These are phyloP conservation scores for Rhyacophila brunnea DNA, from an alignment of 1,140 invertebrate genomes.

Conservation along the genomic window DNA sequence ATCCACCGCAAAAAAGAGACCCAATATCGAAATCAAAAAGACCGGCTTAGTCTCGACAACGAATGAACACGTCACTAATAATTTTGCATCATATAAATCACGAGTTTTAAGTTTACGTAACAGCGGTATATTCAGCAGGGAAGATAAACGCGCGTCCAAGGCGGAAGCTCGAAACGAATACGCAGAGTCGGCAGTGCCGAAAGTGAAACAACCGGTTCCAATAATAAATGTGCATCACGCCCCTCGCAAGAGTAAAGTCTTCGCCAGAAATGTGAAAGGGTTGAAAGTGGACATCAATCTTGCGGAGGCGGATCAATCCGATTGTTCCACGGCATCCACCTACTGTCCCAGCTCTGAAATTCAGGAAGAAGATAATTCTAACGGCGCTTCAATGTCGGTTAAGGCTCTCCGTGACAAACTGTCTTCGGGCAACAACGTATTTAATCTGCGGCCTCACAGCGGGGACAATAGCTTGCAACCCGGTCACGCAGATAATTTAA, in stretches of 20 bases:
- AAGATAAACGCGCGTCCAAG: slow-evolving; percentile 20
- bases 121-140: slow-evolving; percentile 22
- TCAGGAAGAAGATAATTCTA: slow-evolving; percentile 9
- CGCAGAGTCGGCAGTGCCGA: not conserved
- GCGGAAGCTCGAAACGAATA: not conserved
- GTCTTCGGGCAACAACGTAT: slow-evolving; percentile 1
- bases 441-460: too few relatives aligned
- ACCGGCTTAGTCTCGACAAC: slow-evolving; percentile 69
- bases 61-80: slow-evolving; percentile 49
- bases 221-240: slow-evolving; percentile 8
- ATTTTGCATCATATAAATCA: slow-evolving; percentile 30
- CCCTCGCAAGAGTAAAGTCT: slow-evolving; percentile 28
- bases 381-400: slow-evolving; percentile 32
- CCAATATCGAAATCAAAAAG: slow-evolving; percentile 63
- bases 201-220: slow-evolving; percentile 4
- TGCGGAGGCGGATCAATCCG: not conserved
- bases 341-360: slow-evolving; percentile 35
- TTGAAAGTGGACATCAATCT: slow-evolving; percentile 43
- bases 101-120: slow-evolving; percentile 26
- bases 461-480: too few relatives aligned
- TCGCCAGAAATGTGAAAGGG: slow-evolving; percentile 48
- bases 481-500: too few relatives aligned
- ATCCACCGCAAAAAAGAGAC: slow-evolving; percentile 16
- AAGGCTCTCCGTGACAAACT: slow-evolving; percentile 39
- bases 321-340: slow-evolving; percentile 31